phyloP scores from a whole-genome alignment of 2,113 vertebrate genomes.

The Lagopus leucura region DNA sequence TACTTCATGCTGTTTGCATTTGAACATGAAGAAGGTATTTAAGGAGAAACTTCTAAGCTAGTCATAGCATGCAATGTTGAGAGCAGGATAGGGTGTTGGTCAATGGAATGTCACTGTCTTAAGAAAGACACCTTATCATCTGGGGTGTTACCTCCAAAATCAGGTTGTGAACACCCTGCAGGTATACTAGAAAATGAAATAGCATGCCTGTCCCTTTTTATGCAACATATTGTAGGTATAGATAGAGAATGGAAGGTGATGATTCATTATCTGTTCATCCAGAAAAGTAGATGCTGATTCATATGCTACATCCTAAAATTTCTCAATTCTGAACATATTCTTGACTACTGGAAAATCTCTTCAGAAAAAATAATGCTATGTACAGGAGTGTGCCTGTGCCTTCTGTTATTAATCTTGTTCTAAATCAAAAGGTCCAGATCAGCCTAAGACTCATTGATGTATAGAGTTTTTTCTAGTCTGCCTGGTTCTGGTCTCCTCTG shows the following conservation, averaged over 20 bases:
- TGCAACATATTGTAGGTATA: background rate
- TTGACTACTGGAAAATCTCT: background rate
- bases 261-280: constrained; percentile 64
- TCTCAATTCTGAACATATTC: background rate
- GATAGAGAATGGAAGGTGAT: constrained; percentile 18
- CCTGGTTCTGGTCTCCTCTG: background rate
- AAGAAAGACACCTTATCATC: background rate
- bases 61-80: background rate
- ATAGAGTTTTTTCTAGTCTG: background rate
- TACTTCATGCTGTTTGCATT: background rate
- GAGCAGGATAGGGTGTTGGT: constrained; percentile 41
- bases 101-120: constrained; percentile 23
- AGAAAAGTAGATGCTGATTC: constrained; percentile 38
- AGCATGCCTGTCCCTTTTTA: background rate
- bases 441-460: background rate
- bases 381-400: background rate
- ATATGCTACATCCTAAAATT: background rate
- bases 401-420: background rate
- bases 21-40: background rate
- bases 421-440: background rate
- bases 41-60: constrained; percentile 36
- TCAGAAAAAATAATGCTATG: background rate
- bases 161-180: constrained; percentile 36
- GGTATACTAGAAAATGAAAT: constrained; percentile 30
- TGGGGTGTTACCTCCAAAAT: constrained; percentile 12